phyloP scores from a whole-genome alignment of 2,888 invertebrate species.

The Idaea biselata region DNA sequence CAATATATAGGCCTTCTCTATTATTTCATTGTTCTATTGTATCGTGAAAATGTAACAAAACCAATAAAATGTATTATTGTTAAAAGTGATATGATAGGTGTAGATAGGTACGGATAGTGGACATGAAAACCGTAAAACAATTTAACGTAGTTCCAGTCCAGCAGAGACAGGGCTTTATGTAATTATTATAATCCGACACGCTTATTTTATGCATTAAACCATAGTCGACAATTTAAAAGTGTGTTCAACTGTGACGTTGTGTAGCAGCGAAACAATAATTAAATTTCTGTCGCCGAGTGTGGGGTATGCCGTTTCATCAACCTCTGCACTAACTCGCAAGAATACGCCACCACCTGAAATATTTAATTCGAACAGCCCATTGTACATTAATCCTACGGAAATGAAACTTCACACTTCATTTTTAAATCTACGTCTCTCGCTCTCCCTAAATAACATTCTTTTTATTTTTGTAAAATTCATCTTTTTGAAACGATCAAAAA shows the following conservation, averaged over 20 bases:
- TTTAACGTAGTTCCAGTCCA: background rate
- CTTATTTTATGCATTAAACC: conserved; percentile 67
- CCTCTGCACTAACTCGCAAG: conserved; percentile 63
- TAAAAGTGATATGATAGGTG: background rate
- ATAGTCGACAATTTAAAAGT: conserved; percentile 67
- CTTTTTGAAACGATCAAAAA: background rate
- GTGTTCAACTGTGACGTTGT: conserved; percentile 64
- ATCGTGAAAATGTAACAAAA: background rate
- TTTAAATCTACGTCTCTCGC: conserved; percentile 9
- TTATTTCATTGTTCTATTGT: background rate
- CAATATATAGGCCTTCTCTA: background rate
- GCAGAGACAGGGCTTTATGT: conserved; percentile 30
- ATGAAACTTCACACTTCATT: conserved; percentile 50
- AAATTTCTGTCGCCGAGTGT: conserved; percentile 68
- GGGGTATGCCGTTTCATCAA: conserved; percentile 71
- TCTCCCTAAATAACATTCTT: conserved; percentile 3
- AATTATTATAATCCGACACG: conserved; percentile 66
- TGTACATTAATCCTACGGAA: conserved; percentile 63
- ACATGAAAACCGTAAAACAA: background rate
- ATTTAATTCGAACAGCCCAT: conserved; percentile 66
- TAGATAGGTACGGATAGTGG: background rate
- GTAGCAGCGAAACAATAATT: conserved; percentile 70
- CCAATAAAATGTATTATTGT: background rate
- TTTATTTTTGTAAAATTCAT: background rate
- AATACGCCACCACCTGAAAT: conserved; percentile 65